Base-by-base conservation (phyloP, 2,888 invertebrate genomes). In the Entomobrya proxima region DNA sequence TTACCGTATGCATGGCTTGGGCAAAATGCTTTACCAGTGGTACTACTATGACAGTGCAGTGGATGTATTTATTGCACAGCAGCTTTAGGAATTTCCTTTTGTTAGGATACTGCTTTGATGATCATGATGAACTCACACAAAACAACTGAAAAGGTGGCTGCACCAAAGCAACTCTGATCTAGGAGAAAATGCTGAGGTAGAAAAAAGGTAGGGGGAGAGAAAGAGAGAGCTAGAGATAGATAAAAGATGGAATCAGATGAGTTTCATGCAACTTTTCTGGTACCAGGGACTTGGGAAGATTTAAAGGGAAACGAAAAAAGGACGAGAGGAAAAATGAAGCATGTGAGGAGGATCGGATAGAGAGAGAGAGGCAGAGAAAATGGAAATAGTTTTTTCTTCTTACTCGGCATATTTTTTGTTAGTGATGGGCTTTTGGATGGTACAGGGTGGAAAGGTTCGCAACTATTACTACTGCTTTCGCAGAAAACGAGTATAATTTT, bases 51-150 rank as follows among this genome's bases (percentile, higher is more conserved):
- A 18, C 24, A 35, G 3, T 55, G 18, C 18, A 11, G 4, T 35
- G n/a, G n/a, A n/a, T n/a, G 61, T 18, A 21, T 35, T 35, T 61
- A 58, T 32, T 61, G 35, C n/a, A 61, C 58, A 58, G 30, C 32
- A n/a, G 32, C 61, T 5, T n/a, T 32, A 61, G 61, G 35, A 18
- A 61, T 32, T 35, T 61, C 32, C 15, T 61, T 61, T 32, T 15
- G 44, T 13, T 7, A 15, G n/a, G 5, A 44, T 15, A 15, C 44
- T 44, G 11, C 9, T n/a, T 2, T 7, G 44, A 44, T 44, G 35
- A 61, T 61, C 18, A 61, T 61, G 58, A 61, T 61, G 35, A 61
- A 61, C 61, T 61, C 35, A 35, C 32, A 35, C 35, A 61, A 61
- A 61, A 61, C 61, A 61, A 32, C 32, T 32, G 18, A 61, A 35